Base-by-base conservation (phyloP, 2,113 vertebrate genomes). In the Dicentrarchus labrax region DNA sequence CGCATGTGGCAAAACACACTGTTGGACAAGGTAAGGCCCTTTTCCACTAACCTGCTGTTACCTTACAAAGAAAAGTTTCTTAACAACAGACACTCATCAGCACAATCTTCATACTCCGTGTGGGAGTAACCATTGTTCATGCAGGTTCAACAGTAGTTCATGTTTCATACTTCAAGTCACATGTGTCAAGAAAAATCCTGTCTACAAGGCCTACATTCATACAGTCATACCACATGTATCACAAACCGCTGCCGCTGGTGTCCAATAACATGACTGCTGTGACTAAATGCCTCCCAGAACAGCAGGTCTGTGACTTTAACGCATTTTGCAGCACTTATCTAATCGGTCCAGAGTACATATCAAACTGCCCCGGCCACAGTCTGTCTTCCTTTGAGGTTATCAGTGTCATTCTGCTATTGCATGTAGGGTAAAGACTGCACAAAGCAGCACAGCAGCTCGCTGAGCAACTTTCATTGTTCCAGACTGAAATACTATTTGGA, bases 1-100 rank as follows among this genome's bases (percentile, higher is more conserved):
- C 95, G 96, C 13, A 94, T 99, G 90, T 99, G 98, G 98, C 97
- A 99, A 92, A 98, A 99, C 60, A 92, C 95, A 8, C 89, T 99
- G 74, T 56, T 97, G 93, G 94, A 96, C 73, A 98, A 98, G 96
- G 98, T 99, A 89, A 94, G 73, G 15, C 45, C 47, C 51, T 47
- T 11, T 64, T 77, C 57, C 16, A 1, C 1, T 65, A 5, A 57
- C 30, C 41, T 70, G 15, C 17, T 24, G 21, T 39, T 22, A 60
- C 2, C n/a, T 51, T 2, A 41, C 15, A 10, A 17, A 41, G 9
- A 2, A 6, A 41, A 21, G 38, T 48, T 54, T 45, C 30, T 30
- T 36, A 38, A 21, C 51, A 38, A 11, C 21, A 60, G 24, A n/a
- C 54, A 38, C 17, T 19, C 22, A 15, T 57, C 12, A 41, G 74